These are phyloP conservation scores for Drosophila grimshawi DNA, from an alignment of 1,140 invertebrate species.

Conservation along the genomic window DNA sequence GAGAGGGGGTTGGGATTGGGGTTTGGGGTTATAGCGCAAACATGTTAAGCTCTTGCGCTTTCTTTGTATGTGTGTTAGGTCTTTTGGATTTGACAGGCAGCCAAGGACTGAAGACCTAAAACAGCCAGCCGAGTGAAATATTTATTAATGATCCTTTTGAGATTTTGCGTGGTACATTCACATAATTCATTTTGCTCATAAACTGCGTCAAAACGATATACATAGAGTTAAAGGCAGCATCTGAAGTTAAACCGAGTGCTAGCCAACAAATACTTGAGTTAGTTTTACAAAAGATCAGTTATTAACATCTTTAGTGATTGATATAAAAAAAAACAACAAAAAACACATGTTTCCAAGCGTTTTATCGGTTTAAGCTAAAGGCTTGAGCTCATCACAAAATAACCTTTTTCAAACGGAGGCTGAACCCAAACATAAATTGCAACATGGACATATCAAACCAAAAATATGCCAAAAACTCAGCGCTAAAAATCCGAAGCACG, in stretches of 20 bases:
- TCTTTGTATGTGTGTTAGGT: slow-evolving; percentile 27
- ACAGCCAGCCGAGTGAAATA: slow-evolving; percentile 53
- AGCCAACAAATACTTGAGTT: slow-evolving; percentile 18
- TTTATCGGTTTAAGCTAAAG: slow-evolving; percentile 13
- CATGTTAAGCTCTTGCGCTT: slow-evolving; percentile 50
- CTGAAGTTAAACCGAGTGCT: neutral
- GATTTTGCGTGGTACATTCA: slow-evolving; percentile 57
- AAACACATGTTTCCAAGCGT: slow-evolving; percentile 3
- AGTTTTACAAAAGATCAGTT: slow-evolving; percentile 2
- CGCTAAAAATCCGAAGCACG: slow-evolving; percentile 52
- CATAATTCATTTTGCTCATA: slow-evolving; percentile 68
- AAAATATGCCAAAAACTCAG: slow-evolving; percentile 18
- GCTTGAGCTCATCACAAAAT: neutral
- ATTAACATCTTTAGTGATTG: neutral
- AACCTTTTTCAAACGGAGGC: neutral
- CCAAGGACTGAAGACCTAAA: slow-evolving; percentile 27
- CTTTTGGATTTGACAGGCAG: slow-evolving; percentile 44
- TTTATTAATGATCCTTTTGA: slow-evolving; percentile 78
- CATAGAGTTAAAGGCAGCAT: neutral
- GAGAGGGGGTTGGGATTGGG: neutral
- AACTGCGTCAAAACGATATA: slow-evolving; percentile 18
- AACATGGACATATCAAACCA: slow-evolving; percentile 6
- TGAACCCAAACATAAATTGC: slow-evolving; percentile 32
- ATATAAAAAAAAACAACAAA: neutral
- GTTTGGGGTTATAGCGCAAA: slow-evolving; percentile 19